Percentiles rank a stretch among this genome's conserved stretches.
Evolutionary conservation across 2,888 invertebrate species (phyloP).

Genomic region (Mesorhabditis spiculigera): DNA sequence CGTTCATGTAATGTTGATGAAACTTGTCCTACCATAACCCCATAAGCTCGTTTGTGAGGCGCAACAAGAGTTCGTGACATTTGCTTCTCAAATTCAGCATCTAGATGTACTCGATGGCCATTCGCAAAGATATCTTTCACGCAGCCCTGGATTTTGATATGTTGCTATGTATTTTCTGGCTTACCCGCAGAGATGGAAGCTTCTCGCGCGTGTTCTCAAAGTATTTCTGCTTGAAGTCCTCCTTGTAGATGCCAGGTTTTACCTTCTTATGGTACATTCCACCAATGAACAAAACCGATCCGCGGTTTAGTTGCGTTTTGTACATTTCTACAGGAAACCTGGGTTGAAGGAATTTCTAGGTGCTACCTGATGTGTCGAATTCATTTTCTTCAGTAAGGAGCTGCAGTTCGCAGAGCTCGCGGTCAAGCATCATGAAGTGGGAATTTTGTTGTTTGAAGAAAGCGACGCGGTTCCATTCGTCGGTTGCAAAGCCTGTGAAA

Average conservation of each 20-base stretch:
- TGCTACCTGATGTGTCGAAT: slow-evolving; percentile 16
- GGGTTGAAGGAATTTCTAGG: neutral
- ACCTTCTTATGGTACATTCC: slow-evolving; percentile 38
- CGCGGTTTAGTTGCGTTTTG: slow-evolving; percentile 23
- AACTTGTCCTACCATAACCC: slow-evolving; percentile 8
- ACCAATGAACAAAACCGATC: slow-evolving; percentile 30
- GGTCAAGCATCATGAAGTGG: slow-evolving; percentile 21
- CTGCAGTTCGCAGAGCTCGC: slow-evolving; percentile 17
- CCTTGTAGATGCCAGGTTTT: slow-evolving; percentile 27
- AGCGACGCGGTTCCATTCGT: slow-evolving; percentile 28
- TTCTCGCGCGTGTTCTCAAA: slow-evolving; percentile 46
- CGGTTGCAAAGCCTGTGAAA: slow-evolving; percentile 24
- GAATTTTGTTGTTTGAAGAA: slow-evolving; percentile 24
- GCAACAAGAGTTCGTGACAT: slow-evolving; percentile 20
- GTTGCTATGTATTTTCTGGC: neutral
- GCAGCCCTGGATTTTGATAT: slow-evolving; percentile 26
- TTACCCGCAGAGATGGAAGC: slow-evolving; percentile 32
- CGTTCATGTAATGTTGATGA: too few species aligned
- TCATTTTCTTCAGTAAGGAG: slow-evolving; percentile 13
- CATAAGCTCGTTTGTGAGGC: slow-evolving; percentile 14
- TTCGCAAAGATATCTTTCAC: slow-evolving; percentile 33
- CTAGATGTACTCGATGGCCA: slow-evolving; percentile 26
- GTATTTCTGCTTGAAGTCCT: slow-evolving; percentile 30
- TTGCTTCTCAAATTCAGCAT: slow-evolving; percentile 22
- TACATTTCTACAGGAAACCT: slow-evolving; percentile 24